Base-by-base conservation (phyloP, 2,113 vertebrate genomes). In the Anthoscopus minutus region DNA sequence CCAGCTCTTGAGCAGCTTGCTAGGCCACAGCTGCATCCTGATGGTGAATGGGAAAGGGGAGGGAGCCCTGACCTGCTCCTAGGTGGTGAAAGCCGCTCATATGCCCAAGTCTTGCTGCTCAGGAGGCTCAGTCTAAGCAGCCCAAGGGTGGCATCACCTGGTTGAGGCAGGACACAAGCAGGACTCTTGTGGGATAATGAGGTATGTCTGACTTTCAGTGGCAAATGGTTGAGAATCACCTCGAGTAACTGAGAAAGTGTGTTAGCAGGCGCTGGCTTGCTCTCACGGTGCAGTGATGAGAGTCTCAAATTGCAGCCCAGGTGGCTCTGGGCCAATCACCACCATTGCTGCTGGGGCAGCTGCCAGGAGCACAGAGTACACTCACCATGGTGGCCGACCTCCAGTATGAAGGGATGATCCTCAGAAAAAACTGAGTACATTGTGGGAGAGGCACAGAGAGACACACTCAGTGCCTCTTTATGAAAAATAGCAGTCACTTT, bases 101-200 rank as follows among this genome's bases (percentile, higher is more conserved):
- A 64, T 4, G 6, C 45, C 18, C 51, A 69, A 71, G 72, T 88
- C 47, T 50, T 21, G 9, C 80, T 92, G 92, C 72, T 56, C 48
- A 50, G 74, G 67, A 83, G 56, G 65, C 65, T 94, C 91, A 66
- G 28, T 61, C 79, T 88, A 54, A 96, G 69, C 57, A 92, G 51
- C 70, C 96, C 78, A 72, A 80, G 79, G 85, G 66, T 84, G 72
- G 51, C 37, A 91, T 94, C 80, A 65, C 16, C 82, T 20, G 18
- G 18, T 33, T 89, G 87, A 45, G 74, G 48, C 31, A 81, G 70
- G 77, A 92, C 47, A 16, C 40, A 83, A 95, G 60, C 14, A 18
- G 27, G 44, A 70, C 50, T 93, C 70, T 94, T 31, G 24, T 16
- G 62, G 73, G 44, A 66, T 87, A 61, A 78, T 53, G 86, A 88